phyloP scores from a whole-genome alignment of 1,140 invertebrate genomes.

The Amphibalanus amphitrite region DNA sequence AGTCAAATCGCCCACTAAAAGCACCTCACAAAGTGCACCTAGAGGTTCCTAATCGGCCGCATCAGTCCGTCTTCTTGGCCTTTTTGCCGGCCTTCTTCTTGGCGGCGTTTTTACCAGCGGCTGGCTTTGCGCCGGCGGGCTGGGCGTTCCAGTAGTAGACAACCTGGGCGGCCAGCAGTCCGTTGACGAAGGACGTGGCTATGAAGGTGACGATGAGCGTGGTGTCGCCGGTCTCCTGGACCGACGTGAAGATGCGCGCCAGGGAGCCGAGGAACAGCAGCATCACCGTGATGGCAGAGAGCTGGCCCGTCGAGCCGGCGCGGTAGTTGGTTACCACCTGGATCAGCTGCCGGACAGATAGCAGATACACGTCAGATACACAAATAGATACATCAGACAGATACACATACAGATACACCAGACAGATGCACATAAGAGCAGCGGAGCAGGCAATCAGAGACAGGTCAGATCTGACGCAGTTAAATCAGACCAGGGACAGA shows the following conservation, averaged over 20 bases:
- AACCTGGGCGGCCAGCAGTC: slow-evolving; percentile 64
- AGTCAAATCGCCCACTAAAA: no score
- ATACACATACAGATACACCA: no score
- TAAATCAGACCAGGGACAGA: no score
- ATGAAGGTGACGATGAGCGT: slow-evolving; percentile 70
- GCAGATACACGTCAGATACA: neutral
- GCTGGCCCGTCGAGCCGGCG: slow-evolving; percentile 85
- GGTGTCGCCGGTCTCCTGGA: slow-evolving; percentile 90
- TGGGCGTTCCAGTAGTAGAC: slow-evolving; percentile 75
- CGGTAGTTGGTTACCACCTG: slow-evolving; percentile 79
- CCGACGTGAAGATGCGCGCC: slow-evolving; percentile 91
- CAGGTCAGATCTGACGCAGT: no score
- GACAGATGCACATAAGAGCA: no score
- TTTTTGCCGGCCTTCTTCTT: slow-evolving; percentile 18
- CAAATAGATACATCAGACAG: no score
- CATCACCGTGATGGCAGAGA: slow-evolving; percentile 73
- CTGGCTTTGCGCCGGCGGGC: slow-evolving; percentile 12
- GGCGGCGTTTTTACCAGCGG: neutral
- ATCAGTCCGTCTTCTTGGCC: neutral
- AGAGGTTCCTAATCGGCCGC: no score
- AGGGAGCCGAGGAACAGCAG: slow-evolving; percentile 73
- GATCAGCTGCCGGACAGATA: slow-evolving; percentile 39
- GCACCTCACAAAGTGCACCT: no score
- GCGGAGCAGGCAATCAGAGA: no score
- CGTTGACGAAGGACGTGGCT: slow-evolving; percentile 62